Percentiles rank a stretch among this genome's conserved stretches.
Conservation (phyloP, 1,140 invertebrate species). For the Eurosta solidaginis region DNA sequence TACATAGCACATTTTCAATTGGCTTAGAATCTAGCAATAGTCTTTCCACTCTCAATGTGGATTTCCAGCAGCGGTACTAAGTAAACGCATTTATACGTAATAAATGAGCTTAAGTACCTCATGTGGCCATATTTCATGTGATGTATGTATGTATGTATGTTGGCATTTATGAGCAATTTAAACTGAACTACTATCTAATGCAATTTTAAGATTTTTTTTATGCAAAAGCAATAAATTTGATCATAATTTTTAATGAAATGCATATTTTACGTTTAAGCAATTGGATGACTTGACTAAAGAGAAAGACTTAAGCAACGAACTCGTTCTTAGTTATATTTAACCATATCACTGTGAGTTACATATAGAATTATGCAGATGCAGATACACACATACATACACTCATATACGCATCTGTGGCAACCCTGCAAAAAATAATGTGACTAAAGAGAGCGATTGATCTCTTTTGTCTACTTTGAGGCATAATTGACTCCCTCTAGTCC, state of each 20-base stretch:
- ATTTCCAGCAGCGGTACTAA: neutral
- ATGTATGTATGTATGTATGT: too few relatives aligned
- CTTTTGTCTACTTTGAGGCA: too few relatives aligned
- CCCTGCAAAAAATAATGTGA: too few relatives aligned
- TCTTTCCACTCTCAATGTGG: neutral
- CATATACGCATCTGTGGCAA: too few relatives aligned
- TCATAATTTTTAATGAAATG: neutral
- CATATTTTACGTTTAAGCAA: neutral
- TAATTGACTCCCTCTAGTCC: too few relatives aligned
- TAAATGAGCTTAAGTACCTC: neutral
- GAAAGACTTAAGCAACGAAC: conserved; percentile 6
- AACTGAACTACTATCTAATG: neutral
- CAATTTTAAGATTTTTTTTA: neutral
- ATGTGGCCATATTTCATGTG: neutral
- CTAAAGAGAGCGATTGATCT: too few relatives aligned
- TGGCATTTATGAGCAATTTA: neutral
- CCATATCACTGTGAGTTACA: too few relatives aligned
- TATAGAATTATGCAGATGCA: too few relatives aligned
- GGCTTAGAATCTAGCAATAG: neutral
- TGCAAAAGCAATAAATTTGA: conserved; percentile 7
- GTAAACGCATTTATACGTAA: neutral
- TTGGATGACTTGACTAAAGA: neutral
- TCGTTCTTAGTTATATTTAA: neutral
- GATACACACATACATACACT: too few relatives aligned
- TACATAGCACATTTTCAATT: neutral